A percentile compares a stretch with the other conserved stretches of the same genome.
These are phyloP conservation scores for Hydrozoanthus tunicans DNA, from an alignment of 64 coral and sea anemone genomes.

Conservation along the genomic window DNA sequence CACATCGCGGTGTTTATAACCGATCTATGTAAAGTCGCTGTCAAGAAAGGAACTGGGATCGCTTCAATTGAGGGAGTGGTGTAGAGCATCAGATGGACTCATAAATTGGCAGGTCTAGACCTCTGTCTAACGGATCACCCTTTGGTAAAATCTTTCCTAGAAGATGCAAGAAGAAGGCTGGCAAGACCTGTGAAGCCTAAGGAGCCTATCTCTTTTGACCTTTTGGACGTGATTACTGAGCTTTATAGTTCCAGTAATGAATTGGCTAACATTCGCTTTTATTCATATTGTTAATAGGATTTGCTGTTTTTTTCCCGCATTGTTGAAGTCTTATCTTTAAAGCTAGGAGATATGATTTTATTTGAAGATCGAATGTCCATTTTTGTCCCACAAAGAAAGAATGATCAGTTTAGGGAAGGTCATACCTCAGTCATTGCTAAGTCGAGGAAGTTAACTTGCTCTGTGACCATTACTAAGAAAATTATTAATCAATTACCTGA, in stretches of 20 bases:
- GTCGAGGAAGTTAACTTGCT: conserved; percentile 21
- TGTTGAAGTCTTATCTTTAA: conserved; percentile 18
- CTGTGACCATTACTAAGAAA: conserved; percentile 10
- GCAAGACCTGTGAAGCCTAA: conserved; percentile 21
- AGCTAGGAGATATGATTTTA: too few relatives aligned
- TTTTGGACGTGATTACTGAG: not conserved
- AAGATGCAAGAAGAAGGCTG: conserved; percentile 10
- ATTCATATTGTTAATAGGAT: conserved; percentile 19
- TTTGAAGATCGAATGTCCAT: too few relatives aligned
- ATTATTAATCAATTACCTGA: not conserved
- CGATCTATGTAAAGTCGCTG: too few relatives aligned
- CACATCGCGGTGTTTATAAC: too few relatives aligned
- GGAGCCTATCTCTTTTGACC: conserved; percentile 25
- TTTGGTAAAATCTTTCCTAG: conserved; percentile 23
- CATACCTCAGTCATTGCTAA: conserved; percentile 18
- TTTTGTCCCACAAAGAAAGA: not conserved
- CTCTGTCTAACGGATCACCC: conserved; percentile 3
- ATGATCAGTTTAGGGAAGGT: conserved; percentile 42
- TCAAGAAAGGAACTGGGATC: too few relatives aligned
- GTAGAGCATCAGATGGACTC: conserved; percentile 7
- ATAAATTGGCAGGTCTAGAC: not conserved
- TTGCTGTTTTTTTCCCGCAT: conserved; percentile 28
- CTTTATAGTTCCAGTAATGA: not conserved
- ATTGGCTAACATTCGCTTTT: conserved; percentile 47
- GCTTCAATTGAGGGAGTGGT: not conserved